Conservation (phyloP, 2,888 invertebrate genomes). For the Oithona nana region DNA sequence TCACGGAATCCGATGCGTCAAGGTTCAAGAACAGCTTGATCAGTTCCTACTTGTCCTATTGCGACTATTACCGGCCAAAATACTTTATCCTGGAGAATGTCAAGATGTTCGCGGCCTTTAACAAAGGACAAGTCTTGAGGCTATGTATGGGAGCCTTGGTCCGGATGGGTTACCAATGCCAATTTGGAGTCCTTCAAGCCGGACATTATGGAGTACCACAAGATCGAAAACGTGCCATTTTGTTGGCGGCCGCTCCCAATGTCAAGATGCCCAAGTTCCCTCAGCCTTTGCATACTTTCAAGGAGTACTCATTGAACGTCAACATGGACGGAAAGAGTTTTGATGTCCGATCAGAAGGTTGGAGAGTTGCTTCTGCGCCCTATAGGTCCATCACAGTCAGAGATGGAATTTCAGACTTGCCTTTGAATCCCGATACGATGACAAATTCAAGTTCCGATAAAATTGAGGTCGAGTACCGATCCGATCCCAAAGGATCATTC, state of each 20-base stretch:
- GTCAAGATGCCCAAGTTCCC: slow-evolving; percentile 51
- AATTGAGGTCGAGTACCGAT: slow-evolving; percentile 47
- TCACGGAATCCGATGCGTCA: slow-evolving; percentile 38
- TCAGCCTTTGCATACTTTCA: slow-evolving; percentile 58
- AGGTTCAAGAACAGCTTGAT: slow-evolving; percentile 50
- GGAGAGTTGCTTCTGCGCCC: slow-evolving; percentile 45
- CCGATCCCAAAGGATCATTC: slow-evolving; percentile 49
- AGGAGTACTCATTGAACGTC: slow-evolving; percentile 40
- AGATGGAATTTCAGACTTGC: slow-evolving; percentile 67
- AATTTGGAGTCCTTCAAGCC: slow-evolving; percentile 33
- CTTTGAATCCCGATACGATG: slow-evolving; percentile 25
- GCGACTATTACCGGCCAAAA: slow-evolving; percentile 63
- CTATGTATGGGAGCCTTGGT: slow-evolving; percentile 51
- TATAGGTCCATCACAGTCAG: slow-evolving; percentile 52
- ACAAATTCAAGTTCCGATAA: slow-evolving; percentile 42
- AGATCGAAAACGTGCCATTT: slow-evolving; percentile 51
- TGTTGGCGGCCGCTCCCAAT: slow-evolving; percentile 63
- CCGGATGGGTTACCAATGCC: slow-evolving; percentile 56
- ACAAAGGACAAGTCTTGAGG: slow-evolving; percentile 58
- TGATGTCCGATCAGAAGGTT: slow-evolving; percentile 34
- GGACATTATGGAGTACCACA: slow-evolving; percentile 70
- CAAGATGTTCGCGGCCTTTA: slow-evolving; percentile 63
- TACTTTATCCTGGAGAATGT: slow-evolving; percentile 70
- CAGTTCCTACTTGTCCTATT: slow-evolving; percentile 58
- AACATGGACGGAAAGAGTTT: slow-evolving; percentile 39